Evolutionary conservation across 2,888 invertebrate species (phyloP), one percentile per base, ranked within the genome.

Genomic region (Drosophila tanythrix): DNA sequence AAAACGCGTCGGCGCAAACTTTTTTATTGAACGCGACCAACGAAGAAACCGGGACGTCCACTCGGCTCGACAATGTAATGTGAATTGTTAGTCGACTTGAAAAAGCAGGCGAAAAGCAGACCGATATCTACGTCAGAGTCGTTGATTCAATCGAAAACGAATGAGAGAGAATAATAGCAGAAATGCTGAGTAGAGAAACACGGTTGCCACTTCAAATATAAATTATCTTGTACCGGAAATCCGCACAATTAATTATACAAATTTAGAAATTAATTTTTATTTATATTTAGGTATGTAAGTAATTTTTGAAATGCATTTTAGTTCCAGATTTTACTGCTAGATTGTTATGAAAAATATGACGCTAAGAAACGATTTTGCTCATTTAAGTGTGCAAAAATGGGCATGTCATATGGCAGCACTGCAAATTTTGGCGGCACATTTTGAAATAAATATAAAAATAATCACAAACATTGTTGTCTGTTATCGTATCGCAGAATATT

Each of bases 81-180:
- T 29, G 66, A 76, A 77, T 76, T 80, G 76, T 36, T 58, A 36
- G 50, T 53, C 52, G 48, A 60, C 65, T 80, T 62, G 13, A 80
- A 76, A 68, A 75, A 70, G 67, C 67, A 68, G 33, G 58, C 57
- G 58, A 70, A 50, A 38, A 33, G 7, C 21, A 27, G 13, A 35
- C 50, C 21, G 60, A 60, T 53, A 53, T 15, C 53, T 36, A 21
- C 62, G 29, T 27, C 50, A 35, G 58, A 43, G 59, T 36, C 33
- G 61, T 27, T 57, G 21, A 21, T 50, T 58, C 21, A 59, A 69
- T 53, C 25, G 36, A 35, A 59, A 65, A 40, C 27, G 53, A 53
- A 31, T 51, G 48, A 36, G 55, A n/a, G 13, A 55, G 36, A 13
- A 15, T 53, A 33, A 59, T 21, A 8, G 21, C 13, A 18, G 51